Percentiles rank a stretch among this genome's conserved stretches.
Conservation (phyloP, 2,797 vertebrate species). For the Perodicticus potto region DNA sequence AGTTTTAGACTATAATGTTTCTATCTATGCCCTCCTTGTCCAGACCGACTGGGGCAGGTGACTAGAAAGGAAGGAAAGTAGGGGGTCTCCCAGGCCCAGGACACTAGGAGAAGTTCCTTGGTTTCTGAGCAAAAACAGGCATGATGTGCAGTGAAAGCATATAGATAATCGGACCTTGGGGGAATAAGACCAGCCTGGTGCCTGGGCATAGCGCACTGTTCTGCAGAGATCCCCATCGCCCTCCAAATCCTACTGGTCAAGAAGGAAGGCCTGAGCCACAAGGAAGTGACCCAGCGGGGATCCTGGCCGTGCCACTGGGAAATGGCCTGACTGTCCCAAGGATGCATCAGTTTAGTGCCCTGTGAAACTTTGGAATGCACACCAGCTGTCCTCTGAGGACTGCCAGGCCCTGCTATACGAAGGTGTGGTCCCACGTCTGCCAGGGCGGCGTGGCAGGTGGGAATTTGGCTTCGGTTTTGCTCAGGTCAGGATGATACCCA, state of each 20-base stretch:
- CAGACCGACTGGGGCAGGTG: neutral
- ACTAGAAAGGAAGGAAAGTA: neutral
- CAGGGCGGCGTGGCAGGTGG: neutral
- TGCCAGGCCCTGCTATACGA: accelerated
- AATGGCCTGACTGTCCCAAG: neutral
- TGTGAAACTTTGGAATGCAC: neutral
- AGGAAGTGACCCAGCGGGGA: accelerated
- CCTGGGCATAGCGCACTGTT: too few species aligned
- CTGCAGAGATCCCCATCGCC: neutral
- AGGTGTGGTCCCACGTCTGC: accelerated
- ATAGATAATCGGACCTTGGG: neutral
- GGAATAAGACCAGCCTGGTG: too few species aligned
- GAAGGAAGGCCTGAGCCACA: neutral
- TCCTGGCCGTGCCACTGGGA: neutral
- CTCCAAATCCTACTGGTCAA: neutral
- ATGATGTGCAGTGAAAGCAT: neutral
- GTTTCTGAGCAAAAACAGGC: neutral
- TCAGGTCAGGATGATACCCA: neutral
- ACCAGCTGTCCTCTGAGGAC: neutral
- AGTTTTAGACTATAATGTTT: neutral
- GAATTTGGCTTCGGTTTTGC: neutral
- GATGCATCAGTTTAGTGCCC: neutral
- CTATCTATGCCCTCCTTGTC: neutral
- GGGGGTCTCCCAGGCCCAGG: neutral
- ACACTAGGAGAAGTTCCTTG: neutral